phyloP scores from a whole-genome alignment of 2,888 invertebrate genomes.

The Ethmia dodecea region DNA sequence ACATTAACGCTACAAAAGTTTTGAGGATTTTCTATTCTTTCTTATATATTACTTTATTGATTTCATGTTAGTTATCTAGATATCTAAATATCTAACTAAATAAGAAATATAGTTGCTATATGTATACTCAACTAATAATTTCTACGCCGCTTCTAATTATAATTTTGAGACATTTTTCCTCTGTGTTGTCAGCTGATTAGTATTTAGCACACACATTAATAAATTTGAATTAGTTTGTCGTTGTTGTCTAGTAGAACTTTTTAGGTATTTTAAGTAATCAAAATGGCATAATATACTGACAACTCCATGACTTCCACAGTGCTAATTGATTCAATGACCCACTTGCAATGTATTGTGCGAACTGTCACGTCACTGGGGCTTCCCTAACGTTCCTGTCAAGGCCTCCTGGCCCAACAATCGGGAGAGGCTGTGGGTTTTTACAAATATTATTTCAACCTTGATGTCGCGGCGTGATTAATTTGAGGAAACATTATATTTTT shows the following conservation, averaged over 20 bases:
- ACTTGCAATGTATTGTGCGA: constrained; percentile 43
- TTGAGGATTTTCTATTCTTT: background rate
- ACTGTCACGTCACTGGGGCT: constrained; percentile 52
- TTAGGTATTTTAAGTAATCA: background rate
- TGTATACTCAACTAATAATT: too few species aligned
- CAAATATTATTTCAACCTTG: too few species aligned
- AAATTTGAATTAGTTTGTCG: too few species aligned
- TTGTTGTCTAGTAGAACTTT: background rate
- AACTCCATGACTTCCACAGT: constrained; percentile 31
- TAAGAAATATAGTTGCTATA: too few species aligned
- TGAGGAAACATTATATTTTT: too few species aligned
- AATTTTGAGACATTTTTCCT: background rate
- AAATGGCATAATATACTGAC: constrained; percentile 6
- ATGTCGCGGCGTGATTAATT: too few species aligned
- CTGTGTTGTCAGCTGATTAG: too few species aligned
- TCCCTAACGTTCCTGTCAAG: constrained; percentile 61
- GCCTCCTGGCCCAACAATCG: constrained; percentile 32
- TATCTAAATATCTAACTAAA: background rate
- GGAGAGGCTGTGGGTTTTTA: constrained; percentile 33
- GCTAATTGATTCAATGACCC: constrained; percentile 54
- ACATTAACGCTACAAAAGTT: constrained; percentile 7
- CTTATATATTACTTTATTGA: background rate
- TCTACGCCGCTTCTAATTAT: background rate
- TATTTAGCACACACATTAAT: too few species aligned
- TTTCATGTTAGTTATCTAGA: background rate